Conservation (phyloP, 2,797 vertebrate genomes). For the Tamandua tetradactyla region DNA sequence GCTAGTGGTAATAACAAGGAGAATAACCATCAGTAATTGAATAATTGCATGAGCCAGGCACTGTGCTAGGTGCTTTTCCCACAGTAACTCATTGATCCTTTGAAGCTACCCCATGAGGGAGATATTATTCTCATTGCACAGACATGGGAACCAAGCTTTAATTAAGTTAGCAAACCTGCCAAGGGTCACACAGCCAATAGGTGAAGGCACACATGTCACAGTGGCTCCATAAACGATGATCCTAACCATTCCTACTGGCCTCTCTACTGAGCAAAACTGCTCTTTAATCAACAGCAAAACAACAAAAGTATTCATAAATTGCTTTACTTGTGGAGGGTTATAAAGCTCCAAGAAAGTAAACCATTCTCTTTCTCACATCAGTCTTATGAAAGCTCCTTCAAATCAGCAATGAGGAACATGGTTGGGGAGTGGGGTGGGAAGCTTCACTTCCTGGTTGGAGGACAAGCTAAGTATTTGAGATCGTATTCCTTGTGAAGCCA, state of each 20-base stretch:
- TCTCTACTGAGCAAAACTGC: neutral
- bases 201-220: too few species aligned
- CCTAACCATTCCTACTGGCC: neutral
- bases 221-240: neutral
- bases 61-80: neutral
- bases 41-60: neutral
- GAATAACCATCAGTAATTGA: neutral
- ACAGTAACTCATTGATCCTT: neutral
- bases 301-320: neutral
- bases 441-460: neutral
- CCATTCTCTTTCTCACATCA: neutral
- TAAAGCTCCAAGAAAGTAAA: conserved; percentile 24
- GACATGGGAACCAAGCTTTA: neutral
- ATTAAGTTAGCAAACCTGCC: neutral
- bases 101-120: neutral
- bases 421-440: neutral
- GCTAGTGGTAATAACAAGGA: neutral
- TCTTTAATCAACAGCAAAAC: conserved; percentile 15
- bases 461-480: neutral
- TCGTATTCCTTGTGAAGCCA: neutral
- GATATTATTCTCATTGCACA: neutral
- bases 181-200: conserved; percentile 25
- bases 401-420: neutral
- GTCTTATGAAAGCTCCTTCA: neutral
- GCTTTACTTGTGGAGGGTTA: neutral